Base-by-base conservation (phyloP, 2,797 vertebrate genomes). In the Pseudomugil tenellus region DNA sequence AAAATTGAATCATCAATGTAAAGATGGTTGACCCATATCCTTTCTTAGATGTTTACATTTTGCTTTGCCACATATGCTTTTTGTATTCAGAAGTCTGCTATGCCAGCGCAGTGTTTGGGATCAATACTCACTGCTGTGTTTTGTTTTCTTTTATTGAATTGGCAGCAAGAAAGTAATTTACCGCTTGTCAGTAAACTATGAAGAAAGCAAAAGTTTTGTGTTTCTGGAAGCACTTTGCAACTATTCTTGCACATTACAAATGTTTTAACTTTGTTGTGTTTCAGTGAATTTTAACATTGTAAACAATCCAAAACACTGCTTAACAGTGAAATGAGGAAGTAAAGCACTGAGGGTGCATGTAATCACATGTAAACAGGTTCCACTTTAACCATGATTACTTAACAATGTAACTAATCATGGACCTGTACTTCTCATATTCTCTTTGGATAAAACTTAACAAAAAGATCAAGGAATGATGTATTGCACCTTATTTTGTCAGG, bases 101-200 rank as follows among this genome's bases (percentile, higher is more conserved):
- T 57, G 41, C 49, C 32, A 62, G 2, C 51, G 25, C 3, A 31
- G 13, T 41, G 32, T 70, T 55, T 21, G 49, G 56, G 43, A 67
- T 72, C 37, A 63, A 43, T 46, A 52, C 21, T 49, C 51, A 25
- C 4, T 54, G 12, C 32, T 57, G 28, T 52, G 63, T 70, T 65
- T 55, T 39, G 26, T 77, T 72, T 74, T 59, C 26, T 65, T 6
- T 55, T 34, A 32, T 25, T 49, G 28, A 48, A 60, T 39, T 23
- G 48, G 53, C 58, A 60, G 37, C n/a, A 43, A 26, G 19, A 58
- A 31, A 67, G 35, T 3, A 49, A 37, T 55, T 26, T 19, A 51
- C 54, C 28, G 41, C 56, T 54, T 48, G 8, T 32, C 56, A 56
- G 41, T 62, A 53, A 67, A 46, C 17, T 16, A 52, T 2, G 9